Conservation (phyloP, 1,140 invertebrate genomes). For the Nephila pilipes region DNA sequence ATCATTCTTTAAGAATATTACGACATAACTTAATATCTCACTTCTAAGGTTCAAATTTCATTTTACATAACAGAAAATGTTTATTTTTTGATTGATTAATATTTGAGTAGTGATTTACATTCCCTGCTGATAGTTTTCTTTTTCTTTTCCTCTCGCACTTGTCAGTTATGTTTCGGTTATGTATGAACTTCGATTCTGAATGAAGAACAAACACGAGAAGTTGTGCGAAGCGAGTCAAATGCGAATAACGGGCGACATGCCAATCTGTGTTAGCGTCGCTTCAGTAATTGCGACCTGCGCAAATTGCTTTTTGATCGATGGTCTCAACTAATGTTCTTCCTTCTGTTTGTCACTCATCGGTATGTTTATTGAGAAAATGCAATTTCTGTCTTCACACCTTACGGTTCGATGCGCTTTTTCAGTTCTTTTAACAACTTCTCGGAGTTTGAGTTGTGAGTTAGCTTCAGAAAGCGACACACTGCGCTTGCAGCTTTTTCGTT, state of each 20-base stretch:
- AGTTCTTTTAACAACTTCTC: not conserved
- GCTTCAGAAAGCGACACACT: not conserved
- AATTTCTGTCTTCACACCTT: not conserved
- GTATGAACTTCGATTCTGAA: not conserved
- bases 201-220: not conserved
- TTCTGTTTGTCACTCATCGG: conserved; percentile 19
- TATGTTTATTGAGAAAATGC: conserved; percentile 12
- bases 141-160: not conserved
- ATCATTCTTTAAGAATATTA: not conserved
- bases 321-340: conserved; percentile 18
- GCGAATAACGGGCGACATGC: not conserved
- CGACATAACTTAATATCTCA: not conserved
- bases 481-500: not conserved
- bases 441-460: not conserved
- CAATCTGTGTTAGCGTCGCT: not conserved
- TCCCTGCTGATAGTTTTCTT: not conserved
- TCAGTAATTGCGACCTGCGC: conserved; percentile 19
- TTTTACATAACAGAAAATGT: not conserved
- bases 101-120: not conserved
- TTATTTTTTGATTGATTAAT: not conserved
- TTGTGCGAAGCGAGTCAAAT: not conserved
- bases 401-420: not conserved
- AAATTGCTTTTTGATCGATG: conserved; percentile 41
- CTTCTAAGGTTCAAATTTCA: not conserved
- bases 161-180: conserved; percentile 24